Conservation (phyloP, 2,888 invertebrate genomes). For the Digitonthophagus gazella region DNA sequence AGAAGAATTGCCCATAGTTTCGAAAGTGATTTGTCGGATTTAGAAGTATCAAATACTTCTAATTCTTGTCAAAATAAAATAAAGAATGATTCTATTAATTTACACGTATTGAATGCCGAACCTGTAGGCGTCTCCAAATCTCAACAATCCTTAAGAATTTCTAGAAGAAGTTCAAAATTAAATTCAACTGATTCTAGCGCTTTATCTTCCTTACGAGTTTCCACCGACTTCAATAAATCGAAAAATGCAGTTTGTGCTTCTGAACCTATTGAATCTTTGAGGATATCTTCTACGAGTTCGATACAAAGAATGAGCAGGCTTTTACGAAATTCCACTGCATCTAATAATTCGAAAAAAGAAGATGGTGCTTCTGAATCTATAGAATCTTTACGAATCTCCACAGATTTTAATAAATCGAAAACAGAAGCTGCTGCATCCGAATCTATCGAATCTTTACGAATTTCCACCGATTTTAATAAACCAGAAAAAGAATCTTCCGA, state of each 20-base stretch:
- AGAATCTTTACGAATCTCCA: not conserved
- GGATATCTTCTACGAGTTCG: not conserved
- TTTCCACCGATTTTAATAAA: constrained; percentile 23
- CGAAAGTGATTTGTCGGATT: too few species aligned
- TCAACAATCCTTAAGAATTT: not conserved
- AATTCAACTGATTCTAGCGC: constrained; percentile 3
- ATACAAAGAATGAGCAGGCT: too few species aligned
- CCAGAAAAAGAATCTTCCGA: not conserved
- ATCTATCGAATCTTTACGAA: constrained; percentile 19
- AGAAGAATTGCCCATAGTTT: too few species aligned
- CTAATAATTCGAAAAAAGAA: not conserved
- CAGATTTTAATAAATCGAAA: too few species aligned
- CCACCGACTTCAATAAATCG: constrained; percentile 17
- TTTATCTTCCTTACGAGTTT: constrained; percentile 27
- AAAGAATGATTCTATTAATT: too few species aligned
- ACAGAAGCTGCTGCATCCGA: too few species aligned
- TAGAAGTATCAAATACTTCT: too few species aligned
- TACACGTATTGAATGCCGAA: too few species aligned
- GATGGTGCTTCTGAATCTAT: not conserved
- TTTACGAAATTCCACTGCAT: not conserved
- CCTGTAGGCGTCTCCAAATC: not conserved
- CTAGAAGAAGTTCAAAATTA: not conserved
- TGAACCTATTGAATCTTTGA: not conserved
- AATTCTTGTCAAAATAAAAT: too few species aligned
- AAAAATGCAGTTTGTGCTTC: not conserved